Conservation (phyloP, 2,888 invertebrate genomes). For the Crossocerus cetratus region DNA sequence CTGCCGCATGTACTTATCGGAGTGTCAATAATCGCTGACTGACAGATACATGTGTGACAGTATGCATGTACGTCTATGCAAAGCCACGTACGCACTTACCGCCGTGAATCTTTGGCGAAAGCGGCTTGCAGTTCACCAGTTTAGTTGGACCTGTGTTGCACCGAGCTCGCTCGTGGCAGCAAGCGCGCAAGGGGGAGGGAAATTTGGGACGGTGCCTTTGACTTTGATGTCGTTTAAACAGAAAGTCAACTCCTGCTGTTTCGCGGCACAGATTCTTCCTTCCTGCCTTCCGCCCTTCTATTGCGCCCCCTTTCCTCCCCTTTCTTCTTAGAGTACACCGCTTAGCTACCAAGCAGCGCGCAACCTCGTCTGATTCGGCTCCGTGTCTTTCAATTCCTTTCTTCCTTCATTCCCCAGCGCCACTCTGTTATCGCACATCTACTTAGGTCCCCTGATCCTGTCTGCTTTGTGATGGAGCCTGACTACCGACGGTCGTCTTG, state of each 20-base stretch:
- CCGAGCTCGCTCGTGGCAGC: conserved; percentile 33
- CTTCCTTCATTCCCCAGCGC: conserved; percentile 27
- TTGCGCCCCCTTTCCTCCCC: conserved; percentile 15
- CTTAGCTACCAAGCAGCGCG: conserved; percentile 40
- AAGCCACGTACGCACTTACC: conserved; percentile 22
- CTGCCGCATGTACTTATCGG: too few relatives aligned
- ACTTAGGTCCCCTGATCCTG: conserved; percentile 53
- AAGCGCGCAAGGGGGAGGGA: conserved; percentile 43
- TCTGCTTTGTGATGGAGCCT: conserved; percentile 46
- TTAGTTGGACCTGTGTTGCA: conserved; percentile 18
- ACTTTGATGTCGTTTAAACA: conserved; percentile 69
- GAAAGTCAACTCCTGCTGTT: conserved; percentile 56
- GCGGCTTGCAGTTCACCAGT: too few relatives aligned
- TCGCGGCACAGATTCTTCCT: conserved; percentile 46
- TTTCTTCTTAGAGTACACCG: conserved; percentile 31
- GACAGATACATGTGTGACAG: conserved; percentile 7
- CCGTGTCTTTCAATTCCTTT: conserved; percentile 54
- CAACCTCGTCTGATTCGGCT: conserved; percentile 41
- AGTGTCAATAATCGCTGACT: too few relatives aligned
- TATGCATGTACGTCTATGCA: not conserved
- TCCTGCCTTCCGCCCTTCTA: conserved; percentile 28
- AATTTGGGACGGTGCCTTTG: conserved; percentile 66
- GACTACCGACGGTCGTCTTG: conserved; percentile 27
- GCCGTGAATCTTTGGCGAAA: too few relatives aligned
- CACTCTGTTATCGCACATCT: conserved; percentile 55